These are phyloP conservation scores for Apostichopus parvimensis DNA, from an alignment of 35 echinoderm and acorn worm genomes.

Conservation along the genomic window DNA sequence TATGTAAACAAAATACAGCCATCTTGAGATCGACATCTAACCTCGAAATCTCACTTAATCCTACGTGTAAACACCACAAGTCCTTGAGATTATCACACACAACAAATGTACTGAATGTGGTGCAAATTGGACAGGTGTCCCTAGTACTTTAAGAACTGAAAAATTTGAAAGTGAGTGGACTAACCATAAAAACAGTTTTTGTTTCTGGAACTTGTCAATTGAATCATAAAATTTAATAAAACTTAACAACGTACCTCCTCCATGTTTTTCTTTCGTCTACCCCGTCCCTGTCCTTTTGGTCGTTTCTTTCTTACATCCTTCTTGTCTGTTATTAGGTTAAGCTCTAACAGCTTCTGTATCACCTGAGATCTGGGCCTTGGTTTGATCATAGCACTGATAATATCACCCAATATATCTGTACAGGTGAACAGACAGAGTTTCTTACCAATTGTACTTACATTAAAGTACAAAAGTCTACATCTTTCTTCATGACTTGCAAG, in stretches of 20 bases:
- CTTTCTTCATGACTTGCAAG: too few relatives aligned
- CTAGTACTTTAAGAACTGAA: not conserved
- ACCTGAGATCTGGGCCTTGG: constrained; percentile 67
- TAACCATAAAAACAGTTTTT: not conserved
- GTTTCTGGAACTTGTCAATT: not conserved
- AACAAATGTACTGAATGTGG: too few relatives aligned
- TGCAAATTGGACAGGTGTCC: too few relatives aligned
- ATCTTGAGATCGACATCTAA: too few relatives aligned
- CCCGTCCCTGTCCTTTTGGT: constrained; percentile 36
- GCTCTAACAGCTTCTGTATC: constrained; percentile 68
- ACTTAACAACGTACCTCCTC: constrained; percentile 5
- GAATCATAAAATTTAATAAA: too few relatives aligned
- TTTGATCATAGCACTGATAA: constrained; percentile 74
- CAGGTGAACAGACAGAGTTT: not conserved
- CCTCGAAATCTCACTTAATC: too few relatives aligned
- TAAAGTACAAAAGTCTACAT: too few relatives aligned
- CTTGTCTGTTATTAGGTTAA: constrained; percentile 77
- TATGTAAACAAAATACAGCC: too few relatives aligned
- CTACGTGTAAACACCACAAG: too few relatives aligned
- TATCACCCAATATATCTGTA: constrained; percentile 76
- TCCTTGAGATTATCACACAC: too few relatives aligned
- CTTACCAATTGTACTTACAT: too few relatives aligned
- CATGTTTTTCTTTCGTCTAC: constrained; percentile 10
- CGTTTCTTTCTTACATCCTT: constrained; percentile 88
- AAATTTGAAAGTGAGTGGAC: not conserved